Evolutionary conservation across 2,888 invertebrate genomes (phyloP), one percentile per base, ranked within the genome.

Genomic region (Hetaerina titia): DNA sequence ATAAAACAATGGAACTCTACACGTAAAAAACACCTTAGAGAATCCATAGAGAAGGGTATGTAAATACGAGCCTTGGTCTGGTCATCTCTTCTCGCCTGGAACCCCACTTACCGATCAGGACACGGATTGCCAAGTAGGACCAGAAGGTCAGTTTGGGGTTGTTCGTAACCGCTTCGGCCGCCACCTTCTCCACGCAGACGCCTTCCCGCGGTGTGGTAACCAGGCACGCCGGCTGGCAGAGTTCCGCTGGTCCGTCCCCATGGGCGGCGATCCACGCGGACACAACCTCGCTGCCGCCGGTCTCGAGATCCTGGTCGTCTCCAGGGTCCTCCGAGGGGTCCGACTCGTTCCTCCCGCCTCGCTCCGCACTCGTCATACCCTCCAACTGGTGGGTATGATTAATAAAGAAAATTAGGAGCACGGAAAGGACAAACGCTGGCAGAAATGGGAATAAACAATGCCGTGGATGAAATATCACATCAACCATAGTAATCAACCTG

Each of bases 131-230:
- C 64, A 98, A 97, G 96, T 98, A 98, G 0, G 97, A 96, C 98
- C 98, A 98, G 96, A 98, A 98, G 0, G 98, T 98, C 95, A 98
- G 96, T 2, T 97, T 96, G 25, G 98, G 97, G 96, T 98, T 98
- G 95, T 97, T 97, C 13, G 81, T 6, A 96, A 98, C 98, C 45
- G 98, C 97, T 69, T 97, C 97, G 95, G 97, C 97, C 95, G 97
- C 97, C 89, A 96, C 96, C 96, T 69, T 69, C 69, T 98, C 98
- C 6, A 97, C 97, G 96, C 98, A 98, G 45, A 98, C 96, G 74
- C 96, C 96, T 69, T 97, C 96, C 74, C 98, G 97, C 0, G 97
- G 97, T 11, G 97, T 97, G 0, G 97, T 97, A 0, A 97, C 97
- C 25, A 98, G 96, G 96, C 98, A 98, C 92, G 97, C 97, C 74